A percentile compares a stretch with the other conserved stretches of the same genome.
phyloP scores from a whole-genome alignment of 1,140 invertebrate species.

The Apis mellifera region DNA sequence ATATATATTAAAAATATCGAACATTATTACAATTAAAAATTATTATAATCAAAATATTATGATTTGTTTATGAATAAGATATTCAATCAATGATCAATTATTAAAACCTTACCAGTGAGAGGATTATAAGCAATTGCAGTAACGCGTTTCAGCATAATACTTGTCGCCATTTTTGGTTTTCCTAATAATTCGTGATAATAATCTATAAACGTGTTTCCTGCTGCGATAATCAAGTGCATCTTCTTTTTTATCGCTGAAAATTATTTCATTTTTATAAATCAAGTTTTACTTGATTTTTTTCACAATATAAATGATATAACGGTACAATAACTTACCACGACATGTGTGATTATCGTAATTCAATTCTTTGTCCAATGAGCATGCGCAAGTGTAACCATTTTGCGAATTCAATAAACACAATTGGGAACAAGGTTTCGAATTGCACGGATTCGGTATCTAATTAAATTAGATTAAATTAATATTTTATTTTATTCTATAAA shows the following conservation, averaged over 20 bases:
- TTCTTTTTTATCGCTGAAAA: constrained; percentile 57
- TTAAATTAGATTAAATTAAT: constrained; percentile 1
- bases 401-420: constrained; percentile 89
- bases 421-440: constrained; percentile 86
- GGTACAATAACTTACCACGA: constrained; percentile 66
- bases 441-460: constrained; percentile 87
- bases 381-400: constrained; percentile 86
- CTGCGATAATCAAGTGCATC: constrained; percentile 63
- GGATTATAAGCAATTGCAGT: constrained; percentile 72
- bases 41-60: background rate
- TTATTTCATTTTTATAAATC: background rate
- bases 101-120: constrained; percentile 64
- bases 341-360: constrained; percentile 81
- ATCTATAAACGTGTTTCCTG: constrained; percentile 67
- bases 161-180: constrained; percentile 65
- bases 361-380: constrained; percentile 87
- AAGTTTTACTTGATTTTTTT: background rate
- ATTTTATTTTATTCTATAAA: background rate
- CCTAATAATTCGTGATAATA: constrained; percentile 77
- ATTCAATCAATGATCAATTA: background rate
- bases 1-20: too few species aligned
- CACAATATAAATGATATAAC: background rate
- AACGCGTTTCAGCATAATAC: constrained; percentile 36
- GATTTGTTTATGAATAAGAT: background rate
- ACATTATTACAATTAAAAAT: too few species aligned